A percentile compares a stretch with the other conserved stretches of the same genome.
Conservation (phyloP, 2,113 vertebrate species). For the Cacatua alba region DNA sequence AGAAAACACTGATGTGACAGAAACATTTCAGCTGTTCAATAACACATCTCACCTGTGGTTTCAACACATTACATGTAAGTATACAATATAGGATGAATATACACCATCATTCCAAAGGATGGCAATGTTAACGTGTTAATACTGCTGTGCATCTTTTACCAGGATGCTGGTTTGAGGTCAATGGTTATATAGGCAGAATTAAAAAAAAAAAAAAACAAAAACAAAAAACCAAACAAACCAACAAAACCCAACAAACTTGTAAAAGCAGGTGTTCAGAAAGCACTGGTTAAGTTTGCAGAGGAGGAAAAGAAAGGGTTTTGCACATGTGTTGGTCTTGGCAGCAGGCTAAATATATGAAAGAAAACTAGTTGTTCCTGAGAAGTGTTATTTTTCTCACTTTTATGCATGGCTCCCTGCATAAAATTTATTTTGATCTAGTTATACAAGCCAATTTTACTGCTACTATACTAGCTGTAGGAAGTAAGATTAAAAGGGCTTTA, state of each 20-base stretch:
- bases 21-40: not conserved
- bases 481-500: not conserved
- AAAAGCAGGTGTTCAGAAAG: slow-evolving; percentile 54
- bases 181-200: slow-evolving; percentile 7
- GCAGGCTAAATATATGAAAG: not conserved
- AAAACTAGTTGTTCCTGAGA: not conserved
- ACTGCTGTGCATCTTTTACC: not conserved
- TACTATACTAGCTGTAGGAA: not conserved
- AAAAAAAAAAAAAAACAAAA: not conserved
- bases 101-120: not conserved
- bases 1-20: not conserved
- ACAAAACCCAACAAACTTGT: not conserved
- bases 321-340: not conserved
- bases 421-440: not conserved
- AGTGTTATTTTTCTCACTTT: not conserved
- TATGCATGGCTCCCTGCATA: not conserved
- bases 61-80: not conserved
- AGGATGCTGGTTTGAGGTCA: slow-evolving; percentile 51
- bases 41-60: not conserved
- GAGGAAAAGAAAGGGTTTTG: not conserved
- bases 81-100: not conserved
- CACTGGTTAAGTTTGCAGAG: not conserved
- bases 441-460: not conserved
- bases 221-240: not conserved
- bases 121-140: not conserved